Evolutionary conservation across 1,140 invertebrate species (phyloP), one percentile per base, ranked within the genome.

Genomic region (Mamestra configurata): DNA sequence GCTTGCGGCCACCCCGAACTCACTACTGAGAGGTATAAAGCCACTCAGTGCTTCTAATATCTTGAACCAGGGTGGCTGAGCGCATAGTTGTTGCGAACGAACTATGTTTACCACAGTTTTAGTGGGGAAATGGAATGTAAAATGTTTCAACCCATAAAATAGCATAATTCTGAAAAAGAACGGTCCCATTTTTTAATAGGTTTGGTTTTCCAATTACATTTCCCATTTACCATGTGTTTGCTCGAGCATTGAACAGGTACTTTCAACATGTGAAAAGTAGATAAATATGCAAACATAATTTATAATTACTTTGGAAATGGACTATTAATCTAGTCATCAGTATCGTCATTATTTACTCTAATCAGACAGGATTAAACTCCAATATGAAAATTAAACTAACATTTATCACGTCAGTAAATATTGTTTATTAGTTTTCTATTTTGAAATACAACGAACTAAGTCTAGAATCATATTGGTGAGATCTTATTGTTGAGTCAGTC

Each of bases 41-140:
- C 78, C 78, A 72, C 57, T 73, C 78, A 64, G 27, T 73, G 78
- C 57, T 64, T 73, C 43, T 79, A 79, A 79, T 79, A 73, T 70
- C 51, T 61, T 40, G 51, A 66, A 71, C 46, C 40, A 43, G 53
- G 71, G 53, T 59, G 53, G 24, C 24, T 53, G 24, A 40, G 20
- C 35, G 49, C 61, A 70, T 53, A 57, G 35, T 43, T 53, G 37
- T 43, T 68, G 35, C n/a, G 10, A 59, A 11, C 22, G 18, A 43
- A 59, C 27, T 75, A 57, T 59, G 53, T 57, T 57, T 59, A 31
- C 71, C 35, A 75, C 37, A 71, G 31, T 37, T 75, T 46, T 43
- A 37, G 35, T 13, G 59, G 18, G 51, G n/a, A 24, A 57, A 40
- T 24, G 35, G 53, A 55, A 24, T 66, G 22, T 66, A 61, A 61